Percentiles rank a stretch among this genome's conserved stretches.
Evolutionary conservation across 2,888 invertebrate genomes (phyloP).

Genomic region (Chaitophorus viminalis): DNA sequence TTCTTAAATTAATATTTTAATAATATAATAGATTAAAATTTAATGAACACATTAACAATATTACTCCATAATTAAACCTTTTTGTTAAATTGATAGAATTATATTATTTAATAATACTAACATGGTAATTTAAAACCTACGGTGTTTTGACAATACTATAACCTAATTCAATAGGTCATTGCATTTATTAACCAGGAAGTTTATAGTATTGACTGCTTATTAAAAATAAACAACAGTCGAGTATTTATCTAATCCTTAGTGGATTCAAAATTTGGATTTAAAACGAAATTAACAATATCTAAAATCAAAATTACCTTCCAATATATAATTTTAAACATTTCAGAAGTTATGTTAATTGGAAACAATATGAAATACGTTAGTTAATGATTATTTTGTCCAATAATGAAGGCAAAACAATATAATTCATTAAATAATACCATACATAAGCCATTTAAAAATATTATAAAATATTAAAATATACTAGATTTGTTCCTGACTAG

Average conservation of each 20-base stretch:
- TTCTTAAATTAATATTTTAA: not conserved
- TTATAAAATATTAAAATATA: no score
- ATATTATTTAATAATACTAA: constrained; percentile 29
- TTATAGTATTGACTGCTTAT: not conserved
- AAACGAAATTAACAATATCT: not conserved
- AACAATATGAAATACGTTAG: not conserved
- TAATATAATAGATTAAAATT: not conserved
- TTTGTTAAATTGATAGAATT: constrained; percentile 9
- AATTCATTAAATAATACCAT: not conserved
- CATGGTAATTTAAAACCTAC: constrained; percentile 3
- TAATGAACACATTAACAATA: not conserved
- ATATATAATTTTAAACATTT: not conserved
- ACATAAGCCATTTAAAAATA: no score
- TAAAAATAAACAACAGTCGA: constrained; percentile 36
- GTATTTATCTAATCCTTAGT: not conserved
- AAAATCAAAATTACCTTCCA: not conserved
- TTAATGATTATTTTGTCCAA: no score
- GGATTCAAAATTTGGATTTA: constrained; percentile 1
- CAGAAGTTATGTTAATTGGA: not conserved
- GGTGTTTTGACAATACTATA: constrained; percentile 43
- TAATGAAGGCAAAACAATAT: not conserved
- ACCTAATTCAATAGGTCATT: constrained; percentile 54
- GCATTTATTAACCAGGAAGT: constrained; percentile 49
- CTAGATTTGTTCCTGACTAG: no score
- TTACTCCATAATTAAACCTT: not conserved